Base-by-base conservation (phyloP, 92 coral and sea anemone species). In the Desmophyllum pertusum region DNA sequence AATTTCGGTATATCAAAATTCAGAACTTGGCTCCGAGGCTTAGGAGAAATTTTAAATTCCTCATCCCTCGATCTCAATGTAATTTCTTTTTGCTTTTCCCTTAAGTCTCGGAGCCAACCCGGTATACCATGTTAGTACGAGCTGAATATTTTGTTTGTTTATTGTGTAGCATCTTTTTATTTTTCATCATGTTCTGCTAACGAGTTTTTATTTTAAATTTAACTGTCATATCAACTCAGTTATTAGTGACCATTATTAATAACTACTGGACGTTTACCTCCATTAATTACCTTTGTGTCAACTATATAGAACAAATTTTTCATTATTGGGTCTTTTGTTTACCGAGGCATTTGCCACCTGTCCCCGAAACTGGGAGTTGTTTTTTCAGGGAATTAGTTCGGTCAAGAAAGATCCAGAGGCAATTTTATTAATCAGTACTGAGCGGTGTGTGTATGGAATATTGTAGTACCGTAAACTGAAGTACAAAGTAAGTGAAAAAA, bases 341-440 rank as follows among this genome's bases (percentile, higher is more conserved):
- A 39, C 35, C 30, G 10, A 40, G 27, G 71, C n/a, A 57, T 77
- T 13, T 38, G 31, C 50, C 37, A 37, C 69, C 52, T 77, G 81
- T 77, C 51, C 5, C 9, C 10, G 30, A 39, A 40, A 5, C 10
- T 3, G 17, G 33, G 36, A 17, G 35, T 74, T 77, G 81, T 61
- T 61, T 61, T n/a, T 77, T 5, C 81, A 14, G 64, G 31, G 81
- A 38, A 39, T 59, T 59, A 59, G 10, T 40, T 77, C 30, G 19
- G 81, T 77, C 31, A 27, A 63, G 29, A 17, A 57, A 39, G n/a
- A 33, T 57, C 18, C 6, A 57, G 33, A 35, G 17, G 17, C 21
- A 33, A 23, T 17, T 73, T 29, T 30, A 4, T 48, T 48, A 73
- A 74, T 31, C 4, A 50, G 30, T 8, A 18, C 39, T 50, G 42